Evolutionary conservation across 2,888 invertebrate species (phyloP).

Genomic region (Ochropleura plecta): DNA sequence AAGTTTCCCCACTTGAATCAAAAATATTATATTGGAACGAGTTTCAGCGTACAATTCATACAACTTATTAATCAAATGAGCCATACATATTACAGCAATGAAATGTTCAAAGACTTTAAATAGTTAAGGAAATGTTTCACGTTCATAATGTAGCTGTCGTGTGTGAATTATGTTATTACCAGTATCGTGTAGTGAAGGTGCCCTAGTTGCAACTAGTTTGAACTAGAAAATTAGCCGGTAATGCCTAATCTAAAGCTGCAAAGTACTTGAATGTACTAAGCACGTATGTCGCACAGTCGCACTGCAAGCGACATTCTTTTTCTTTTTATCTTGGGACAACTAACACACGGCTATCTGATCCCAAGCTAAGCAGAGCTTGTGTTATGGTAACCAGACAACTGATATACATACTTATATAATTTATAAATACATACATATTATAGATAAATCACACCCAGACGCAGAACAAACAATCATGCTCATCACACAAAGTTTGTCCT

Average conservation of each 20-base stretch:
- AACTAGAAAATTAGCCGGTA: slow-evolving; percentile 59
- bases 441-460: no score
- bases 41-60: neutral
- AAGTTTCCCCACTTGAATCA: no score
- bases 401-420: no score
- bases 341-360: no score
- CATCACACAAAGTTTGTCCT: no score
- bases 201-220: slow-evolving; percentile 62
- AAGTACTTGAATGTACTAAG: slow-evolving; percentile 46
- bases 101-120: slow-evolving; percentile 8
- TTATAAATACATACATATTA: no score
- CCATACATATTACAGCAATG: slow-evolving; percentile 22
- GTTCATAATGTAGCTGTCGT: slow-evolving; percentile 42
- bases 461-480: no score
- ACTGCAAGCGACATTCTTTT: slow-evolving; percentile 42
- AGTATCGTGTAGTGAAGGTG: slow-evolving; percentile 54
- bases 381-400: no score
- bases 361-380: no score
- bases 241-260: slow-evolving; percentile 54
- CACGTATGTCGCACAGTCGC: slow-evolving; percentile 12
- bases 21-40: neutral
- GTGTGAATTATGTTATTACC: slow-evolving; percentile 48
- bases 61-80: neutral
- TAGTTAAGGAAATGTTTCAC: slow-evolving; percentile 50
- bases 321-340: no score